Base-by-base conservation (phyloP, 2,888 invertebrate species). In the Himalopsyche anomala region DNA sequence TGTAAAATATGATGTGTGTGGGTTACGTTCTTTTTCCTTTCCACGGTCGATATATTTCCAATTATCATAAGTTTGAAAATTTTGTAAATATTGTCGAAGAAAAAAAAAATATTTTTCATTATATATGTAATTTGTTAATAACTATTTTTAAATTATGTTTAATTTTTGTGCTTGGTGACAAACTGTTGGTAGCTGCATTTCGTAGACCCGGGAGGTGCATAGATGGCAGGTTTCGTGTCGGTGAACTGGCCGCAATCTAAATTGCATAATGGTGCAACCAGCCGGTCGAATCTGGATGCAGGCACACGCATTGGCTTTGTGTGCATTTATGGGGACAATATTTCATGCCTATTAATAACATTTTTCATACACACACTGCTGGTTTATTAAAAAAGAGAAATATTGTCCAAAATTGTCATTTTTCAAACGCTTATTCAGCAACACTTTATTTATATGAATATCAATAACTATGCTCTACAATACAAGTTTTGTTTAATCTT, bases 221-320 rank as follows among this genome's bases (percentile, higher is more conserved):
- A 51, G 80, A 51, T 45, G 80, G 45, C 74, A 74, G 36, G 74
- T 36, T 74, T 74, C 74, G 38, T 74, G 80, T 80, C 69, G 83
- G n/a, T 83, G 83, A 69, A 83, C 19, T 69, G 36, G 79, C 80
- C 51, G 42, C 79, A 74, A 84, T 80, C 84, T 84, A 84, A 84
- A 84, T 84, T 80, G 84, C 84, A 84, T 84, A 74, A 84, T 80
- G 84, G 84, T 45, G 84, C 84, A 56, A 54, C 80, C 84, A 84
- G 80, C 80, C 51, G 80, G 80, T 51, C 80, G 42, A 74, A 74
- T 74, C 74, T 74, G 74, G 36, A 74, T 74, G 74, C 74, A 74
- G 74, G 74, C 74, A 74, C 74, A 74, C 74, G 74, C 74, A 74
- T 36, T 38, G 74, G 74, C 74, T 74, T 74, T 74, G 36, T 74